Evolutionary conservation across 2,888 invertebrate species (phyloP), one percentile per base, ranked within the genome.

Genomic region (Hirtodrosophila cameraria): DNA sequence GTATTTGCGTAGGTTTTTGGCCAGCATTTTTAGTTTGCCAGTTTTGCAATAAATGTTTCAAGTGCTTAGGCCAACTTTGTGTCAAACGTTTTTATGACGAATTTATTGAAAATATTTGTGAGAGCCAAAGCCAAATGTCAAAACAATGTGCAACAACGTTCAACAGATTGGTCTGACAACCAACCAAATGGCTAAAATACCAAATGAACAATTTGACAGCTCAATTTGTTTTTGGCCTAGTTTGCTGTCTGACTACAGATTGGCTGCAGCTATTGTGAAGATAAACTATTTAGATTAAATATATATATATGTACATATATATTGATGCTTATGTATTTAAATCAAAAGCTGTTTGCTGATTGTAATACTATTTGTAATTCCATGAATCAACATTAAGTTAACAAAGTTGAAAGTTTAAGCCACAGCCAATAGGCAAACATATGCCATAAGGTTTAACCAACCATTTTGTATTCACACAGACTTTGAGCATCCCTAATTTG

Each of bases 31-130:
- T 42, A 23, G 53, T 25, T 31, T 41, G 36, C 23, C 41, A 35
- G 15, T 35, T 64, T 52, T 48, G 43, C 65, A 65, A 78, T 71
- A 59, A 83, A 60, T 60, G 57, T 61, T 58, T 76, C n/a, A 49
- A 62, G 76, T 85, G 67, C 50, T n/a, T 58, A 60, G 57, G 41
- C 42, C 38, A 78, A 81, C 66, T 78, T 73, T 60, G 50, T 62
- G 75, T 59, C 50, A 75, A 75, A 49, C 39, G 46, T 35, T 57
- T 54, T 25, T 31, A 31, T 63, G 83, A 59, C 45, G 72, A 50
- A 60, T 79, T 85, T 83, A 86, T 80, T 83, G 80, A 54, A 78
- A 67, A 57, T 42, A 30, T 55, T 3, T 48, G 33, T 4, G 15
- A 28, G 4, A n/a, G 15, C 43, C 43, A 39, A 38, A 39, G 38